phyloP scores from a whole-genome alignment of 1,140 invertebrate species.

The Prorops nasuta region DNA sequence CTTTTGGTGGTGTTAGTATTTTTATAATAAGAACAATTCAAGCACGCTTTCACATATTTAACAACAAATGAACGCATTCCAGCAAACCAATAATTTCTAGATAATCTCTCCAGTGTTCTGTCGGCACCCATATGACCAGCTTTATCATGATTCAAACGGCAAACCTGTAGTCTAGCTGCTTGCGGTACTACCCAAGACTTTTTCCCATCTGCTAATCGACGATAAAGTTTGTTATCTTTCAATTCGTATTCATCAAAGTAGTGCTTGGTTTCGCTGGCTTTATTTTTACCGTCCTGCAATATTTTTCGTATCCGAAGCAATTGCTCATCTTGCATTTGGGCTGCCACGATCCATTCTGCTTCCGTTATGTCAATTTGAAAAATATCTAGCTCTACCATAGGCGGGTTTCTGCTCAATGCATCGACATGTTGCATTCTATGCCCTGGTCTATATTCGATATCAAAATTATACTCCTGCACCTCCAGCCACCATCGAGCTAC shows the following conservation, averaged over 20 bases:
- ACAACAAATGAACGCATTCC: slow-evolving; percentile 25
- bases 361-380: slow-evolving; percentile 4
- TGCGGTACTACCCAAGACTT: slow-evolving; percentile 34
- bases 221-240: slow-evolving; percentile 20
- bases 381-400: neutral
- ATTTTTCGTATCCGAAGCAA: slow-evolving; percentile 12
- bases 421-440: slow-evolving; percentile 37
- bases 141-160: slow-evolving; percentile 37
- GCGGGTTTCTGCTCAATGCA: slow-evolving; percentile 21
- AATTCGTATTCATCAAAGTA: slow-evolving; percentile 15
- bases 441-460: slow-evolving; percentile 35
- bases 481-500: slow-evolving; percentile 41
- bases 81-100: slow-evolving; percentile 29
- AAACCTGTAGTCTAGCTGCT: slow-evolving; percentile 27
- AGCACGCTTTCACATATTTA: slow-evolving; percentile 23
- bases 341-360: neutral
- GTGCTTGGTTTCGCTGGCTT: slow-evolving; percentile 4
- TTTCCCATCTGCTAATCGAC: slow-evolving; percentile 18
- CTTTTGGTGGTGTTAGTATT: slow-evolving; percentile 5
- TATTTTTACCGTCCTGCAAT: slow-evolving; percentile 2
- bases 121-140: slow-evolving; percentile 26
- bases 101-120: slow-evolving; percentile 15
- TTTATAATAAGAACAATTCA: slow-evolving; percentile 26
- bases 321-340: slow-evolving; percentile 6
- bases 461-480: slow-evolving; percentile 35